Evolutionary conservation across 2,888 invertebrate species (phyloP), one percentile per base, ranked within the genome.

Genomic region (Biston stratarius): DNA sequence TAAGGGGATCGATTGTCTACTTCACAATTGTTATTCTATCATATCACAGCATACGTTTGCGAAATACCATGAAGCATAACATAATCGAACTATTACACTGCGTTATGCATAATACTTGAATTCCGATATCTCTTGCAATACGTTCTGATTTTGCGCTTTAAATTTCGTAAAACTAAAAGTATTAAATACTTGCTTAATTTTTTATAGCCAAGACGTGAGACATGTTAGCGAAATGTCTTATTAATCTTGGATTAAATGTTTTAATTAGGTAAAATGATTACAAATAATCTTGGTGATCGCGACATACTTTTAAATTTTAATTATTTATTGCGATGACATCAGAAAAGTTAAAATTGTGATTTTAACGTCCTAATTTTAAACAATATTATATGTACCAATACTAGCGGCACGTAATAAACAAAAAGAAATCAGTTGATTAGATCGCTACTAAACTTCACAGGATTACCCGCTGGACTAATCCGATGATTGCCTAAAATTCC

Each of bases 1-100:
- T n/a, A 24, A 24, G 3, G 24, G 24, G 24, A 24, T 2, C 24
- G 24, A 24, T 64, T 66, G 62, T 55, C 14, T 12, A 63, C 38
- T 52, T 63, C 24, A 62, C 48, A 45, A n/a, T n/a, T 12, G 11
- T 44, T 8, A 38, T 5, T 44, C 56, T 33, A 45, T 11, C 34
- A 57, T 57, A 45, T 51, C 57, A 57, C 36, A 76, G 69, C 69
- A 67, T 68, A 71, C 58, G 73, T 73, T 75, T 74, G 75, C 33
- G 33, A 34, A 34, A 53, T 70, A 63, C 64, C 71, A 75, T 73
- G 69, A 75, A 72, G 74, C 76, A 79, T 14, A 70, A 69, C 61
- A 36, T 73, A 56, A 53, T 57, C 45, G 40, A 24, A 33, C 47
- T 60, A 42, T 69, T 73, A 75, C 65, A 70, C 69, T 66, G 67